phyloP scores from a whole-genome alignment of 2,113 vertebrate genomes.

The Anhinga anhinga region DNA sequence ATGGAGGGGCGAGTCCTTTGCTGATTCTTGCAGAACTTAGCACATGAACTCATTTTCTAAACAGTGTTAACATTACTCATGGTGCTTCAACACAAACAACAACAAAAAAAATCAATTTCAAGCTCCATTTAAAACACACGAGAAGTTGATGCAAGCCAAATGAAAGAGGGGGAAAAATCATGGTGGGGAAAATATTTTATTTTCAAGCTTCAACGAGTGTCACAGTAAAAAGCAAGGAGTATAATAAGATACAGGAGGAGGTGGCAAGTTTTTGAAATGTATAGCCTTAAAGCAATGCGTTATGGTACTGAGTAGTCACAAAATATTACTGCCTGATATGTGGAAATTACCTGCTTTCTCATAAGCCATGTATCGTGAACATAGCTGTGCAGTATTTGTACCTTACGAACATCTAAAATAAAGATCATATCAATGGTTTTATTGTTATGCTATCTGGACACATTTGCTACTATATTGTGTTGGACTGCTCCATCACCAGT shows the following conservation, averaged over 20 bases:
- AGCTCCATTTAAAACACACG: background rate
- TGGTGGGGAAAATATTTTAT: background rate
- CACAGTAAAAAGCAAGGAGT: background rate
- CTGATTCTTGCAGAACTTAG: background rate
- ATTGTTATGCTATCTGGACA: background rate
- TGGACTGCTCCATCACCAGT: background rate
- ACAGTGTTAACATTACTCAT: background rate
- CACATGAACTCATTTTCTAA: background rate
- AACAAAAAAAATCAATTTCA: background rate
- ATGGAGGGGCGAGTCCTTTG: background rate
- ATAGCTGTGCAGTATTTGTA: background rate
- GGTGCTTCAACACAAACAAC: background rate
- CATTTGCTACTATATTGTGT: too few relatives aligned
- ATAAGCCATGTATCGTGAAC: background rate
- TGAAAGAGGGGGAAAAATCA: background rate
- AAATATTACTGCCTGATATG: background rate
- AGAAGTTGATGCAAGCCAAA: background rate
- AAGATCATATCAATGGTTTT: rapidly evolving
- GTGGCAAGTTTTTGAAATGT: background rate
- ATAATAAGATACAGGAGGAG: background rate
- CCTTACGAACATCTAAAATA: background rate
- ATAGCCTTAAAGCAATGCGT: background rate
- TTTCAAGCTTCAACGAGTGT: background rate
- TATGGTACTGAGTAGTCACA: background rate
- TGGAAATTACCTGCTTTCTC: background rate